Evolutionary conservation across 2,797 vertebrate species (phyloP).

Genomic region (Holocentrus rufus): DNA sequence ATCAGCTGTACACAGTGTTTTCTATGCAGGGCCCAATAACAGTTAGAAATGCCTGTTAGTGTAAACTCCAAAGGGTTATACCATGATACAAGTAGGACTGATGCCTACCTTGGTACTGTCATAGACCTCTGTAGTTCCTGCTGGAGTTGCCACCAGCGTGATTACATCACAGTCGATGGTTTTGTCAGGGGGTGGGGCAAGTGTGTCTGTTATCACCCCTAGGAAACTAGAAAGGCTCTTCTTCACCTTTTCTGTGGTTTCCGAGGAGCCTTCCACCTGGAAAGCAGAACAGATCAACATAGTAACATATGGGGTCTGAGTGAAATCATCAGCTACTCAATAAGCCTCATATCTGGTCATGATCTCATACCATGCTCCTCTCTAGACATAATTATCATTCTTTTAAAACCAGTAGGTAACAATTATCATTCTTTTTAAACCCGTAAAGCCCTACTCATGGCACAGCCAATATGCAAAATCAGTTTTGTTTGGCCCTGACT

Average conservation of each 20-base stretch:
- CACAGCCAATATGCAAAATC: not conserved
- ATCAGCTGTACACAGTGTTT: not conserved
- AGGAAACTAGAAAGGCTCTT: constrained; percentile 95
- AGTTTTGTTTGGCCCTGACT: not conserved
- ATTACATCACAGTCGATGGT: constrained; percentile 99
- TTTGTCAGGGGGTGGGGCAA: constrained; percentile 95
- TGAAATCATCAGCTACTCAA: not conserved
- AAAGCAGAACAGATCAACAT: not conserved
- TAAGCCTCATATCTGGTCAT: not conserved
- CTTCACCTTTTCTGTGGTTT: constrained; percentile 94
- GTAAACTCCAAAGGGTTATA: not conserved
- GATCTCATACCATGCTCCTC: not conserved
- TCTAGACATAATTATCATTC: not conserved
- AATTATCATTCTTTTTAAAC: not conserved
- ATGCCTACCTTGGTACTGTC: constrained; percentile 93
- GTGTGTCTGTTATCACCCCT: constrained; percentile 96
- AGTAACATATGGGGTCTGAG: not conserved
- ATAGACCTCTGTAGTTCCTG: constrained; percentile 95
- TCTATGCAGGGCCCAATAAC: not conserved
- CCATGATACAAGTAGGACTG: not conserved
- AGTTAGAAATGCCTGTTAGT: not conserved
- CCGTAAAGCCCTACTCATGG: too few species aligned
- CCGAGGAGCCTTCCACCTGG: constrained; percentile 92
- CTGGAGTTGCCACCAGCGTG: constrained; percentile 93
- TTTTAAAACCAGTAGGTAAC: not conserved